These are phyloP conservation scores for Syncerus caffer DNA, from an alignment of 2,797 vertebrate genomes.

Conservation along the genomic window DNA sequence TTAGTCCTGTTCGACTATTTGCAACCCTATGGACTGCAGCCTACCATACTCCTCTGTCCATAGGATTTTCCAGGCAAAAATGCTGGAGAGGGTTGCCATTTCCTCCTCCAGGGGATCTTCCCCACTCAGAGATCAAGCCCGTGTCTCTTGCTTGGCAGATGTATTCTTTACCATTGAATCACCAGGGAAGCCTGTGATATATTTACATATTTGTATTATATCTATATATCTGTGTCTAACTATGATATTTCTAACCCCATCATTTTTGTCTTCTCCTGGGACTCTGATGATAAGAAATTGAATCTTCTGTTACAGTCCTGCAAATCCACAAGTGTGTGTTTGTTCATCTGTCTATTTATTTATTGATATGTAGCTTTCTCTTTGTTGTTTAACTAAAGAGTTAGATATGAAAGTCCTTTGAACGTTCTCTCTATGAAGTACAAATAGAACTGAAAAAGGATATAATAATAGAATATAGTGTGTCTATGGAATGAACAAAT, in stretches of 20 bases:
- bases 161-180: background rate
- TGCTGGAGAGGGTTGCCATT: background rate
- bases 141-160: background rate
- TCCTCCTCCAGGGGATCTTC: background rate
- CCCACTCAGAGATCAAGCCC: accelerated
- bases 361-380: background rate
- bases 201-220: background rate
- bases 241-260: background rate
- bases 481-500: background rate
- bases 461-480: background rate
- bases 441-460: background rate
- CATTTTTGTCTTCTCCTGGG: background rate
- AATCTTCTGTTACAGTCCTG: background rate
- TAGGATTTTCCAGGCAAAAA: background rate
- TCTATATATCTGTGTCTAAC: background rate
- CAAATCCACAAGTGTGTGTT: background rate
- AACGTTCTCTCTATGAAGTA: background rate
- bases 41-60: background rate
- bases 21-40: background rate
- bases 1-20: background rate
- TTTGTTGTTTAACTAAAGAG: background rate
- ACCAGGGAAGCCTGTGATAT: background rate
- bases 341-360: background rate
- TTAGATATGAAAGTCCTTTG: background rate
- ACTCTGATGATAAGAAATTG: background rate